Percentiles rank a stretch among this genome's conserved stretches.
Evolutionary conservation across 2,113 vertebrate genomes (phyloP).

Genomic region (Neogale vison): DNA sequence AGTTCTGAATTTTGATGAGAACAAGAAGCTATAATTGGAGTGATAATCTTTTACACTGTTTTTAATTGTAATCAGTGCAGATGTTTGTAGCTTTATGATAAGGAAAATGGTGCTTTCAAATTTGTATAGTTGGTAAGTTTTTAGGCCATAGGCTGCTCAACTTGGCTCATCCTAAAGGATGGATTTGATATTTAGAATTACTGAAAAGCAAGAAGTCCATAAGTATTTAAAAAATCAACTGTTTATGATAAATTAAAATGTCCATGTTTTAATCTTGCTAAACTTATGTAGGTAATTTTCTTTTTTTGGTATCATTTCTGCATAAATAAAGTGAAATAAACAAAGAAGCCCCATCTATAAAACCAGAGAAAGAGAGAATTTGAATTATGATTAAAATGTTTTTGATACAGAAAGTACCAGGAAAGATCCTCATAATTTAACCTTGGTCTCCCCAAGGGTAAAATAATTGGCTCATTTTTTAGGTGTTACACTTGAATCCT

Average conservation of each 20-base stretch:
- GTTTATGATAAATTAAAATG: not conserved
- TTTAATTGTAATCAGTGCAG: slow-evolving; percentile 75
- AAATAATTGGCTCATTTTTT: slow-evolving; percentile 11
- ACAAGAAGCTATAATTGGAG: slow-evolving; percentile 67
- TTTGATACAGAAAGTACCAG: not conserved
- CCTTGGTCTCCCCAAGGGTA: not conserved
- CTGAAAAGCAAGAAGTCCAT: slow-evolving; percentile 33
- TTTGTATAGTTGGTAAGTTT: slow-evolving; percentile 33
- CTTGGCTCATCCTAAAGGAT: slow-evolving; percentile 40
- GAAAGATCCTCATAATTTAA: slow-evolving; percentile 37
- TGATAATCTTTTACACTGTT: slow-evolving; percentile 70
- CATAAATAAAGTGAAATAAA: slow-evolving; percentile 35
- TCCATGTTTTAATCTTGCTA: not conserved
- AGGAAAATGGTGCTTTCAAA: slow-evolving; percentile 36
- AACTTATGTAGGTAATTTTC: not conserved
- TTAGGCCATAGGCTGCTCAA: slow-evolving; percentile 43
- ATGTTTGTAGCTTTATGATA: slow-evolving; percentile 67
- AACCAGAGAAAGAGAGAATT: not conserved
- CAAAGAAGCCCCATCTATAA: not conserved
- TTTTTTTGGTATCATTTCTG: not conserved
- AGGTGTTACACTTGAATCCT: slow-evolving; percentile 10
- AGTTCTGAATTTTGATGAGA: slow-evolving; percentile 74
- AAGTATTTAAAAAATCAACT: slow-evolving; percentile 34
- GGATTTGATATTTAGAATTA: slow-evolving; percentile 30
- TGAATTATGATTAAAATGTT: not conserved